phyloP scores from a whole-genome alignment of 2,113 vertebrate genomes.

The Phyllostomus hastatus region DNA sequence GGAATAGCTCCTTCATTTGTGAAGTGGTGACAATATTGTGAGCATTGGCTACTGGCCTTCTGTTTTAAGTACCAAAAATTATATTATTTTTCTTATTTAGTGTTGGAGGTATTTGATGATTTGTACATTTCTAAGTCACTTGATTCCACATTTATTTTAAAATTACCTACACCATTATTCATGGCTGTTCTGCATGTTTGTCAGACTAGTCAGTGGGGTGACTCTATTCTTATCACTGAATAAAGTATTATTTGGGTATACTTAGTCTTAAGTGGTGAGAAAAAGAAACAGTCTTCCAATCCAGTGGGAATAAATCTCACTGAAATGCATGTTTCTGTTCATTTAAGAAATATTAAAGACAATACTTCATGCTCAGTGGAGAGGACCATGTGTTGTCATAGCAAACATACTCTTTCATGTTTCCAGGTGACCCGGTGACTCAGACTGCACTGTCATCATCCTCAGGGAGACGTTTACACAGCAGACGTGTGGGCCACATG shows the following conservation, averaged over 20 bases:
- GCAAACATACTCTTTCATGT: accelerated
- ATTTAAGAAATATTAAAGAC: neutral
- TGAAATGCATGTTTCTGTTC: neutral
- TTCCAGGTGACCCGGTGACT: neutral
- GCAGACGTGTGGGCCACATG: no score
- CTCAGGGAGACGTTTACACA: neutral
- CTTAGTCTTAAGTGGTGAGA: neutral
- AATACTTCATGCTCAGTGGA: neutral
- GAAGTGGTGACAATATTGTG: accelerated
- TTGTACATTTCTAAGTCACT: neutral
- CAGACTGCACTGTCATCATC: accelerated
- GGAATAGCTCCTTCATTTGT: accelerated
- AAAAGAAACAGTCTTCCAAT: neutral
- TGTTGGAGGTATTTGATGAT: neutral
- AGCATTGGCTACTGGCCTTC: accelerated
- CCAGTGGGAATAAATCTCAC: neutral
- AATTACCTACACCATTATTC: neutral
- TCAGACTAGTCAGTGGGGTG: neutral
- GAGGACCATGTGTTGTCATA: accelerated
- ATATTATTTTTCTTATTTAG: neutral
- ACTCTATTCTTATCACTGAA: neutral
- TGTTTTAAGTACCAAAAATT: neutral
- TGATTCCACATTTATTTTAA: neutral
- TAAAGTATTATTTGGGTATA: neutral
- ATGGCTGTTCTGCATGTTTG: neutral